phyloP scores from a whole-genome alignment of 2,797 vertebrate species.

The Gymnodraco acuticeps region DNA sequence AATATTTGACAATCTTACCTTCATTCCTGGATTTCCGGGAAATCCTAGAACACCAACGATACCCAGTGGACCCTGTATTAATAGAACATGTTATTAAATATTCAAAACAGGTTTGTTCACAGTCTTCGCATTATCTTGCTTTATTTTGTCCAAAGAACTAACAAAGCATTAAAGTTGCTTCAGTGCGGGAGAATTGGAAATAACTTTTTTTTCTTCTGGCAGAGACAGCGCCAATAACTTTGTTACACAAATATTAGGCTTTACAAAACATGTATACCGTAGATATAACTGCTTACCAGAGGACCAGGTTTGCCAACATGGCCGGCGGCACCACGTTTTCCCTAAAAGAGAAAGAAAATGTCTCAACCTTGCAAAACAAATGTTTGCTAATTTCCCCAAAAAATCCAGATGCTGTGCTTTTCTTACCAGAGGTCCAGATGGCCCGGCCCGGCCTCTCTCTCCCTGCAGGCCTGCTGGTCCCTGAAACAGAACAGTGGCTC shows the following conservation, averaged over 20 bases:
- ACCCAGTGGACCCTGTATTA: conserved; percentile 91
- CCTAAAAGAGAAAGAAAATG: conserved; percentile 76
- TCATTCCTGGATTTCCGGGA: conserved; percentile 92
- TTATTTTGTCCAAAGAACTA: background rate
- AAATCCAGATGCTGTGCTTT: background rate
- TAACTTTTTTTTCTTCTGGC: background rate
- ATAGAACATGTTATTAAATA: background rate
- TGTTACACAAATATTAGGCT: background rate
- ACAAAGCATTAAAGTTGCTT: background rate
- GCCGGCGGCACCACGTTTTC: conserved; percentile 90
- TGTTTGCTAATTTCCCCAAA: background rate
- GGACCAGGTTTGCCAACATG: conserved; percentile 93
- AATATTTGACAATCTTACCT: conserved; percentile 82
- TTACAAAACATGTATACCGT: background rate
- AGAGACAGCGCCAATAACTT: background rate
- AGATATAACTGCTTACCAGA: conserved; percentile 83
- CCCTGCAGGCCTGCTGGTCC: conserved; percentile 92
- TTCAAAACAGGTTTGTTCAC: background rate
- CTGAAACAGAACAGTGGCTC: conserved; percentile 73
- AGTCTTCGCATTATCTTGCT: background rate
- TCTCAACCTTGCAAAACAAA: background rate
- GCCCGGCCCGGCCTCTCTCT: conserved; percentile 91
- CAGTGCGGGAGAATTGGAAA: background rate
- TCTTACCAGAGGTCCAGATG: conserved; percentile 90
- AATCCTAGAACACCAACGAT: conserved; percentile 91